Evolutionary conservation across 2,113 vertebrate species (phyloP).

Genomic region (Propithecus coquereli): DNA sequence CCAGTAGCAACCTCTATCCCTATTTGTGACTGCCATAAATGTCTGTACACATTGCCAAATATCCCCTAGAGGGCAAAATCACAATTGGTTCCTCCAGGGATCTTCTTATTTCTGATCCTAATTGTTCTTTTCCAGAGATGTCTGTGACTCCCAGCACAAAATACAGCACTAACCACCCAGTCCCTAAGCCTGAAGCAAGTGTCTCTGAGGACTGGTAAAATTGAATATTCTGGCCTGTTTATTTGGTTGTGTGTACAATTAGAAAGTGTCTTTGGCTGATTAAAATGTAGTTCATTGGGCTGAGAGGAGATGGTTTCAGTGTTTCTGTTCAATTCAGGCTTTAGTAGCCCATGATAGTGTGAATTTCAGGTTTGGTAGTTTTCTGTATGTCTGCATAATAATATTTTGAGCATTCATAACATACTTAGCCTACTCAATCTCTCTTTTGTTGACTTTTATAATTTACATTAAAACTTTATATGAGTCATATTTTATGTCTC

Average conservation of each 20-base stretch:
- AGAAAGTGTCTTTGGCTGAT: neutral
- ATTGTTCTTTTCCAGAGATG: neutral
- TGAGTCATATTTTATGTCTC: neutral
- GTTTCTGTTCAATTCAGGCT: neutral
- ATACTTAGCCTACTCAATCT: neutral
- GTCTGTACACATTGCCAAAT: neutral
- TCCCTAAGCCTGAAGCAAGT: neutral
- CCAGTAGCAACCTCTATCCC: neutral
- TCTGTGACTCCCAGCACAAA: neutral
- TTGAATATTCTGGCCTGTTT: neutral
- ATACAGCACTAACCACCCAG: rapidly evolving
- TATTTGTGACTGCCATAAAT: neutral
- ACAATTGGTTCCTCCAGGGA: neutral
- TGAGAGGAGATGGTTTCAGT: neutral
- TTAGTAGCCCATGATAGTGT: neutral
- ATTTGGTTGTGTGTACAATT: neutral
- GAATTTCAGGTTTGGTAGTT: neutral
- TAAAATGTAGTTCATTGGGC: neutral
- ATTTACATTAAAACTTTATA: neutral
- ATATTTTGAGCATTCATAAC: neutral
- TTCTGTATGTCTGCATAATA: neutral
- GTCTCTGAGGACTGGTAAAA: neutral
- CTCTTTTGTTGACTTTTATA: neutral
- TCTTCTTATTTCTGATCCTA: neutral
- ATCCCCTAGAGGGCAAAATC: neutral